phyloP scores from a whole-genome alignment of 2,113 vertebrate genomes.

The Cromileptes altivelis region DNA sequence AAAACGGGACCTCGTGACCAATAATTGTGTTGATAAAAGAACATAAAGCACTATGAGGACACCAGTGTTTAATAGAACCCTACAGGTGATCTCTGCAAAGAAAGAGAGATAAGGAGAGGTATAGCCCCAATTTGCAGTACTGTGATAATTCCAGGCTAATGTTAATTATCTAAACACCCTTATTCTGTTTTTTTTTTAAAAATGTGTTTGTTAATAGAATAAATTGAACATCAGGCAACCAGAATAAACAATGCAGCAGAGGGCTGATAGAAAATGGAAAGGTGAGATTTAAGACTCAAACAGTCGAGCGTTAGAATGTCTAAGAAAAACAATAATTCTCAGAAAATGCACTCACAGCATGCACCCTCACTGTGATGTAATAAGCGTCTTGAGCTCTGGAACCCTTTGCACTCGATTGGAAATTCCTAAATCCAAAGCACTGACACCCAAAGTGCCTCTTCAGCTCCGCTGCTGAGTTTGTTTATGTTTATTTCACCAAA shows the following conservation, averaged over 20 bases:
- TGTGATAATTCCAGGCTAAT: background rate
- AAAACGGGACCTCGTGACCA: conserved; percentile 17
- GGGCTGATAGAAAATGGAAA: background rate
- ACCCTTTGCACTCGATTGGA: background rate
- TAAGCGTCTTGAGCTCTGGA: background rate
- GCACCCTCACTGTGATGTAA: background rate
- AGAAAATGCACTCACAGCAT: background rate
- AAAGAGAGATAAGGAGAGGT: background rate
- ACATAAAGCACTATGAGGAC: background rate
- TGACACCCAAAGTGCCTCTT: background rate
- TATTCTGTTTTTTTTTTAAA: too few relatives aligned
- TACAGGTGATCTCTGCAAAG: background rate
- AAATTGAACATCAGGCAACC: background rate
- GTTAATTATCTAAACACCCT: background rate
- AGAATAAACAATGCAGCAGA: background rate
- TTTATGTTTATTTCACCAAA: background rate
- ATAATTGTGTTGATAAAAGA: conserved; percentile 19
- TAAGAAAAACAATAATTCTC: background rate
- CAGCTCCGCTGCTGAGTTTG: background rate
- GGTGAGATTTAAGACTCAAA: background rate
- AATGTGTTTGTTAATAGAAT: too few relatives aligned
- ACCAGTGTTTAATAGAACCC: background rate
- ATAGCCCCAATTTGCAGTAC: background rate
- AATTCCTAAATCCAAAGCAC: background rate
- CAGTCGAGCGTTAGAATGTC: background rate